Conservation (phyloP, 2,113 vertebrate genomes). For the Maccullochella peelii region DNA sequence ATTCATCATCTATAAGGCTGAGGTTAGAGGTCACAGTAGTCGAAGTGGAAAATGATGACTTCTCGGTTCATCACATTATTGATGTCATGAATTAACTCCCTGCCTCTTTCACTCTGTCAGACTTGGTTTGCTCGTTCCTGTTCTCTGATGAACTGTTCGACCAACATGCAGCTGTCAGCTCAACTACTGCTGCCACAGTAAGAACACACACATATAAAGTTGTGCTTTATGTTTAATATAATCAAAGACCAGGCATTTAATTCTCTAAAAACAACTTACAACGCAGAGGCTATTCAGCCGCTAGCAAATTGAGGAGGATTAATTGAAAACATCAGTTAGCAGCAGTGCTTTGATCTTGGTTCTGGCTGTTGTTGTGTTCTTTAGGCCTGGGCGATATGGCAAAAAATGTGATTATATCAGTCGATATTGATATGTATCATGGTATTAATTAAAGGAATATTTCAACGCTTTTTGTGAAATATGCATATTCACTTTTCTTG, state of each 20-base stretch:
- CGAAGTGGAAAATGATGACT: not conserved
- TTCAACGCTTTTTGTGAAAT: not conserved
- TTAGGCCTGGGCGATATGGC: not conserved
- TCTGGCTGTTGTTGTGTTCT: not conserved
- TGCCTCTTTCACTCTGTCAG: slow-evolving; percentile 75
- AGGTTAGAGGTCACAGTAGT: slow-evolving; percentile 18
- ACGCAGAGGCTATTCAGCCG: not conserved
- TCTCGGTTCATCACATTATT: slow-evolving; percentile 2
- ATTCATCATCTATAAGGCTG: not conserved
- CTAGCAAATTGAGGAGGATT: slow-evolving; percentile 2
- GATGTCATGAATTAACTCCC: slow-evolving; percentile 4
- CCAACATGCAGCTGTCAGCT: slow-evolving; percentile 91
- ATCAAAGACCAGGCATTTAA: not conserved
- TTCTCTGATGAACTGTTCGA: slow-evolving; percentile 90
- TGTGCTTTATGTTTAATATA: not conserved
- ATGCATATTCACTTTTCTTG: not conserved
- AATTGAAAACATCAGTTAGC: not conserved
- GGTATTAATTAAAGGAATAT: too few species aligned
- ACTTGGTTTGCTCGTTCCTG: slow-evolving; percentile 93
- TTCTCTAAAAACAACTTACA: slow-evolving; percentile 5
- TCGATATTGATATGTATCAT: too few species aligned
- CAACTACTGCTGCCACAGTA: slow-evolving; percentile 89
- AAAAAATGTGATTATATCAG: too few species aligned
- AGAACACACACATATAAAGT: slow-evolving; percentile 65
- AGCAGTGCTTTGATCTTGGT: not conserved